Conservation (phyloP, 2,888 invertebrate genomes). For the Caenorhabditis sp. region DNA sequence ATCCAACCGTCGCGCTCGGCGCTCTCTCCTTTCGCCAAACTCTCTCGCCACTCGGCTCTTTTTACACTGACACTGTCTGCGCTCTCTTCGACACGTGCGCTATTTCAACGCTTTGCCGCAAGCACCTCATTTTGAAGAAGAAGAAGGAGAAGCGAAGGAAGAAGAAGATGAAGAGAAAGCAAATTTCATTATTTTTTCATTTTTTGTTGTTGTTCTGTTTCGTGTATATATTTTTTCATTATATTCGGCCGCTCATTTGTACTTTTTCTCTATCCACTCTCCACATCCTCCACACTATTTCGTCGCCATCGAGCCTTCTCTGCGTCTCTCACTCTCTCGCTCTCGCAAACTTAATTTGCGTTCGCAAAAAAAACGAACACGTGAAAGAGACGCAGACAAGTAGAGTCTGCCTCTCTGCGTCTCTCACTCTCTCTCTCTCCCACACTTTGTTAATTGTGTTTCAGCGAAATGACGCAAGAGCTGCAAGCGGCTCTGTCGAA, state of each 20-base stretch:
- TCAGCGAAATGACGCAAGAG: slow-evolving; percentile 34
- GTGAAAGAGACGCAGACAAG: no score
- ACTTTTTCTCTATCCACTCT: not conserved
- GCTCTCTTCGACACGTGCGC: no score
- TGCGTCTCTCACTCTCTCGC: not conserved
- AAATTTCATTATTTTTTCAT: slow-evolving; percentile 1
- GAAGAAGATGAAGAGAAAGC: not conserved
- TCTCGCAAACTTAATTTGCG: not conserved
- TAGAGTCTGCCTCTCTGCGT: no score
- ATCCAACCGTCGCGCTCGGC: not conserved
- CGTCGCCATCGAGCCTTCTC: no score
- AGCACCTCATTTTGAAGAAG: not conserved
- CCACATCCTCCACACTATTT: not conserved
- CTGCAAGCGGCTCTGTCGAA: slow-evolving; percentile 47
- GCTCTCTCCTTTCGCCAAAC: not conserved
- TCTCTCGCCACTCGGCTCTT: not conserved
- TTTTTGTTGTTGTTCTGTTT: not conserved
- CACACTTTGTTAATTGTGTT: no score
- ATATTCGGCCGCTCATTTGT: no score
- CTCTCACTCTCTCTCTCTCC: not conserved
- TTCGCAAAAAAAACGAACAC: no score
- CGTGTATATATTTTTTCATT: not conserved
- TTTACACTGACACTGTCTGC: not conserved
- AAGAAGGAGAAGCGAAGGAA: not conserved
- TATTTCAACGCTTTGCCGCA: no score